phyloP scores from a whole-genome alignment of 2,113 vertebrate genomes.

The Pachyramphus minor region DNA sequence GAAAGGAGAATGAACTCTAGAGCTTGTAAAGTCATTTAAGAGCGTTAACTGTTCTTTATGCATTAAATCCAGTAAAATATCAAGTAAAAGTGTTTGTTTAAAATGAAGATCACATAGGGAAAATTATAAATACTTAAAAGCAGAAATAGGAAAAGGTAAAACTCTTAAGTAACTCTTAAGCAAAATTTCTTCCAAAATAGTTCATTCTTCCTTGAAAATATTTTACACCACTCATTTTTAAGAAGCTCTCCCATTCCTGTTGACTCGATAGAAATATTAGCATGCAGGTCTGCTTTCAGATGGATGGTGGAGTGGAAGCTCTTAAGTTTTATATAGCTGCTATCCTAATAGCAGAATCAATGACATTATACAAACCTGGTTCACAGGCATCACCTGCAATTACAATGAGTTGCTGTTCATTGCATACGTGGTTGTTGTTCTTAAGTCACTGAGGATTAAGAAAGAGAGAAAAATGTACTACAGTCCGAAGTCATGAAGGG shows the following conservation, averaged over 20 bases:
- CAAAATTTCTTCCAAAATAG: neutral
- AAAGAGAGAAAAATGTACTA: slow-evolving; percentile 59
- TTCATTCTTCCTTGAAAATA: neutral
- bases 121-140: neutral
- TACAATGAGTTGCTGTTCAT: slow-evolving; percentile 60
- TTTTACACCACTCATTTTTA: neutral
- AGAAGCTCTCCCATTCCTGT: neutral
- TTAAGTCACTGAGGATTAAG: slow-evolving; percentile 63
- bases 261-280: neutral
- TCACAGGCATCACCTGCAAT: slow-evolving; percentile 40
- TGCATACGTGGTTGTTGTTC: slow-evolving; percentile 35
- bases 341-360: slow-evolving; percentile 41
- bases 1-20: neutral
- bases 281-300: neutral
- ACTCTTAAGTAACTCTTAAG: neutral
- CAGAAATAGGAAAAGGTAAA: neutral
- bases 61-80: neutral
- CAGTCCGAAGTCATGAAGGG: slow-evolving; percentile 48
- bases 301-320: neutral
- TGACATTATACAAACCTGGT: slow-evolving; percentile 42
- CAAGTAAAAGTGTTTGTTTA: neutral
- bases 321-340: slow-evolving; percentile 10
- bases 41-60: neutral
- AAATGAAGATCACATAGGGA: neutral
- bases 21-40: neutral